Evolutionary conservation across 1,140 invertebrate species (phyloP), one percentile per base, ranked within the genome.

Genomic region (Drosophila virilis): DNA sequence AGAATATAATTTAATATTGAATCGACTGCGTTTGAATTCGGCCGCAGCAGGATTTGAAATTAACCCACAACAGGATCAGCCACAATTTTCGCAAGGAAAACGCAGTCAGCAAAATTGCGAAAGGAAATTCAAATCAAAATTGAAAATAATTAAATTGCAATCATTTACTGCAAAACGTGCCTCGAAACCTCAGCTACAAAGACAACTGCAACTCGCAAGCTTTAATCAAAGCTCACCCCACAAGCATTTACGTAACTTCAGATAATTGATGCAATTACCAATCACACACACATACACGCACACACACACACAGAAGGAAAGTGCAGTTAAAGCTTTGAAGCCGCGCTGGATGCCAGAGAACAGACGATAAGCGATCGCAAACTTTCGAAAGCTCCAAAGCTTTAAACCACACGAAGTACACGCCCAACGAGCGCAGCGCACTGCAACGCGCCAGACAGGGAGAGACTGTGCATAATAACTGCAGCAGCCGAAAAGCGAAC

Each of bases 71-170:
- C 32, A 71, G 32, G 33, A 57, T 50, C 46, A 15, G 38, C 42
- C 46, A 43, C 13, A 50, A 33, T 33, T 42, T 33, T 46, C 17
- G 8, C 38, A 45, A 13, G n/a, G 28, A 66, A 10, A 80, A 72
- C 81, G 66, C 74, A 85, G 80, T 80, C 80, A 46, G 48, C 42
- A 33, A 79, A 79, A 78, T 75, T 74, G 38, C 37, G 15, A 15
- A 78, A 73, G 50, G 54, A 79, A 84, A 80, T 77, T 74, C 7
- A 40, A 82, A 89, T 88, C 77, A 84, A 88, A 88, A 89, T 80
- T 46, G 28, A 55, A 61, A 51, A 69, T 38, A 62, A 62, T 61
- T 71, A 42, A 60, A 70, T 69, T 43, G 45, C 57, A 77, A 67
- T 62, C 28, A 83, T 42, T 69, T 33, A 72, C 13, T 55, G 64